Conservation (phyloP, 2,888 invertebrate species). For the Rhogogaster chlorosoma region DNA sequence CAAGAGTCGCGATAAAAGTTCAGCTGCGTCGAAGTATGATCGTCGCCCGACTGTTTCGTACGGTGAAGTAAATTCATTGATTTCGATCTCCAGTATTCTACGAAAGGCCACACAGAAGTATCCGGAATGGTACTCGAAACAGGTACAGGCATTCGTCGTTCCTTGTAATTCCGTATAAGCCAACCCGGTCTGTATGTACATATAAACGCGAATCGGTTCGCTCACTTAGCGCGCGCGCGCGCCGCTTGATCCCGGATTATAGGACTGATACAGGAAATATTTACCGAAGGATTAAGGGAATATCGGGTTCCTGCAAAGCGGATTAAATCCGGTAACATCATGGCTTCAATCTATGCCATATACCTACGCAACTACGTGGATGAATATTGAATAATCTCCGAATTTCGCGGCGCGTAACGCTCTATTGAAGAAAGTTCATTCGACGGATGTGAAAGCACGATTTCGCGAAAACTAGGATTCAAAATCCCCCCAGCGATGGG, state of each 20-base stretch:
- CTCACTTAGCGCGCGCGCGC: conserved; percentile 35
- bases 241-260: conserved; percentile 40
- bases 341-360: neutral
- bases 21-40: conserved; percentile 2
- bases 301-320: conserved; percentile 31
- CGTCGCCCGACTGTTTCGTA: conserved; percentile 10
- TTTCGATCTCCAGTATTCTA: conserved; percentile 44
- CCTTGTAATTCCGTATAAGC: conserved; percentile 51
- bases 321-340: conserved; percentile 16
- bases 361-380: neutral
- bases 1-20: conserved; percentile 29
- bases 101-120: conserved; percentile 48
- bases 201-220: conserved; percentile 39
- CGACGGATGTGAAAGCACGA: neutral
- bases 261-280: conserved; percentile 41
- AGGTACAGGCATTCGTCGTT: conserved; percentile 39
- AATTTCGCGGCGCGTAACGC: neutral
- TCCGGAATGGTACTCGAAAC: conserved; percentile 46
- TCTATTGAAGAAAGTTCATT: neutral
- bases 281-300: conserved; percentile 33
- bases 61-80: conserved; percentile 33
- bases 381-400: neutral
- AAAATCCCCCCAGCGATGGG: neutral
- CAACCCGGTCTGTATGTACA: conserved; percentile 34
- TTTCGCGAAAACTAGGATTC: too few species aligned